Evolutionary conservation across 2,113 vertebrate species (phyloP), one percentile per base, ranked within the genome.

Genomic region (Plecotus auritus): DNA sequence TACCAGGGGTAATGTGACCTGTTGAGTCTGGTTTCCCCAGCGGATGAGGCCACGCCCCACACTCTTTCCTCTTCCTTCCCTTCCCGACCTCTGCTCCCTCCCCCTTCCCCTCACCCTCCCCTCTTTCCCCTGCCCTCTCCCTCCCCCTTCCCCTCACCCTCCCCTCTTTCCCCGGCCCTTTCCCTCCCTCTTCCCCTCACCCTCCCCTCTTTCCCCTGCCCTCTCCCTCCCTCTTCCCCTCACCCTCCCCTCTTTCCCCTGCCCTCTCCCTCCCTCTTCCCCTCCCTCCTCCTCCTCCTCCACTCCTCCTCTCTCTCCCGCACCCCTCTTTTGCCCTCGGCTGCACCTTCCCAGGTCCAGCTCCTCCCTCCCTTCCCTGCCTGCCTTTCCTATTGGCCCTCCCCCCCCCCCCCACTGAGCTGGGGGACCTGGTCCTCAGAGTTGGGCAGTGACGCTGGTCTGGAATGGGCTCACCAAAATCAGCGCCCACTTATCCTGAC

Each of bases 11-110:
- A 64, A 51, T 2, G 64, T 22, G 47, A 95, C 94, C 95, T 72
- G 94, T 51, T 59, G 85, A 67, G 88, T 92, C 81, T 3, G 16
- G 85, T 88, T 97, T 86, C 96, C 67, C 0, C 0, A 51, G 51
- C 32, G 14, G 82, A 45, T 16, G 30, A 26, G 73, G 78, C 30
- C 69, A 22, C 77, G 30, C 80, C 40, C 35, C 42, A 4, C 51
- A 1, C n/a, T 9, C 37, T 7, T 23, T 35, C 49, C 70, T 37
- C 26, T 73, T 20, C 74, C 49, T 56, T 8, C 6, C 13, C 2
- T 8, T 13, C n/a, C 47, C 12, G 2, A 2, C 26, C 54, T 42
- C 13, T 7, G 9, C 61, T 16, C 54, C 37, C 14, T 13, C 37
- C n/a, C 9, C 7, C 40, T 1, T 5, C 37, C 2, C 13, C 51